Evolutionary conservation across 2,888 invertebrate species (phyloP).

Genomic region (Meghimatium bilineatum): DNA sequence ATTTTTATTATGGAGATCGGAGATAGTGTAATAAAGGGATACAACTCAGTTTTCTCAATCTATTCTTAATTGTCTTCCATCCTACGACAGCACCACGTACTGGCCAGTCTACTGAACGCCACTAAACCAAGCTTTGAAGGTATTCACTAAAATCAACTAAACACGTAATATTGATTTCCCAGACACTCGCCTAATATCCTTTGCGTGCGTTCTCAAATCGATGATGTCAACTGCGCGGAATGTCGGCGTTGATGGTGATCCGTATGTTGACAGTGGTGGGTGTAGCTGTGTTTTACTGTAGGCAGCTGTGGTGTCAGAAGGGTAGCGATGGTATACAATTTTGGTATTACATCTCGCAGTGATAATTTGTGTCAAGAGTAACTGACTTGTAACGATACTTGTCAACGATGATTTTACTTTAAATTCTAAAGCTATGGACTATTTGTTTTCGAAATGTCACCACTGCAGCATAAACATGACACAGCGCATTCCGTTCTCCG

Average conservation of each 20-base stretch:
- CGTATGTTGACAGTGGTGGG: neutral
- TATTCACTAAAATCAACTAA: neutral
- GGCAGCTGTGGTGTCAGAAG: neutral
- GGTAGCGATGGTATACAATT: too few relatives aligned
- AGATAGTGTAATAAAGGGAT: too few relatives aligned
- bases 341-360: too few relatives aligned
- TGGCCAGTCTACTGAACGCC: neutral
- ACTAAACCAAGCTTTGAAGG: neutral
- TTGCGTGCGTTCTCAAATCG: neutral
- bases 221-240: neutral
- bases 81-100: neutral
- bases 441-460: too few relatives aligned
- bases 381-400: too few relatives aligned
- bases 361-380: too few relatives aligned
- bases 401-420: too few relatives aligned
- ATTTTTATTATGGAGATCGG: too few relatives aligned
- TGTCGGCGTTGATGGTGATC: neutral
- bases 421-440: too few relatives aligned
- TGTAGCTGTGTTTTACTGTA: neutral
- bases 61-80: neutral
- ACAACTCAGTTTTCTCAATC: too few relatives aligned
- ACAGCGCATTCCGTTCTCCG: too few relatives aligned
- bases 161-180: neutral
- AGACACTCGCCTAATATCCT: neutral
- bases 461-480: too few relatives aligned